phyloP scores from a whole-genome alignment of 2,113 vertebrate genomes.

The Rattus norvegicus region DNA sequence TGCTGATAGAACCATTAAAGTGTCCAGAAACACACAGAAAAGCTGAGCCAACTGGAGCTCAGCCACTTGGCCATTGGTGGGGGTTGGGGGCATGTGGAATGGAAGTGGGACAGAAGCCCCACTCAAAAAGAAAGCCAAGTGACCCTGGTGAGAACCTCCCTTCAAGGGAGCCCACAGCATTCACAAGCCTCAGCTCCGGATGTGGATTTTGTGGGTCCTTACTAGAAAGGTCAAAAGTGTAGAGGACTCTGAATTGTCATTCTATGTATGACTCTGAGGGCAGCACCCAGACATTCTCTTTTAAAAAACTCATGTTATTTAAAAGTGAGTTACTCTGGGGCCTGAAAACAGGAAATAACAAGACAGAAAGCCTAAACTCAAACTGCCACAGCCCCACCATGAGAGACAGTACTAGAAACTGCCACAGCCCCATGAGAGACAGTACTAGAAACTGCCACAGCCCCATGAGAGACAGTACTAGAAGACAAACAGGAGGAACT shows the following conservation, averaged over 20 bases:
- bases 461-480: no score
- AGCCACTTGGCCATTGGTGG: not conserved
- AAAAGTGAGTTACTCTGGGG: not conserved
- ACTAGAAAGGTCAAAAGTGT: not conserved
- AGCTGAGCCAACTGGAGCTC: not conserved
- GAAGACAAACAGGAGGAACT: not conserved
- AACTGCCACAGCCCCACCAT: not conserved
- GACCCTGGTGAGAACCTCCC: not conserved
- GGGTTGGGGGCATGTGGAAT: no score
- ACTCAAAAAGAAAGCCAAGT: not conserved
- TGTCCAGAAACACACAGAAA: not conserved
- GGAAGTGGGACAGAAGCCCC: not conserved
- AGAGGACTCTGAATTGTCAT: not conserved
- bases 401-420: not conserved
- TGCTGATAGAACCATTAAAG: not conserved
- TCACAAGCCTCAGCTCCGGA: not conserved
- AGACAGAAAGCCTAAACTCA: not conserved
- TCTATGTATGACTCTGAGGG: not conserved
- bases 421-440: no score
- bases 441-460: not conserved
- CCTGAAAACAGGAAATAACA: not conserved
- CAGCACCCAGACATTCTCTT: not conserved
- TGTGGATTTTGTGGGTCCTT: not conserved
- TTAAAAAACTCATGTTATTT: not conserved
- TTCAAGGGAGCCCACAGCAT: not conserved